A percentile compares a stretch with the other conserved stretches of the same genome.
phyloP scores from a whole-genome alignment of 2,888 invertebrate species.

The Holacanthella duospinosa region DNA sequence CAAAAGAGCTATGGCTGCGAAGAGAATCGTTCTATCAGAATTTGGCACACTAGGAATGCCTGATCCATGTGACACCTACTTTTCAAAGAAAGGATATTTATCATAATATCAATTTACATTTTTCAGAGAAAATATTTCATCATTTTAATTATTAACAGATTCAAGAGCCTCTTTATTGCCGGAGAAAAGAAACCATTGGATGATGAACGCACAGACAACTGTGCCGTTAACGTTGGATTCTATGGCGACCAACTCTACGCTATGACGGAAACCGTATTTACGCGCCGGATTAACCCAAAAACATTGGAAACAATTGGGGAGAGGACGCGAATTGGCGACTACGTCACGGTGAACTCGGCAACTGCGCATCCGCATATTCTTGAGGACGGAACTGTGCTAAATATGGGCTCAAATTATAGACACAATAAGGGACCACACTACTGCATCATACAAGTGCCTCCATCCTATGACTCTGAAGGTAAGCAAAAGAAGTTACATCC shows the following conservation, averaged over 20 bases:
- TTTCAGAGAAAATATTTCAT: no score
- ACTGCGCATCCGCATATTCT: constrained; percentile 42
- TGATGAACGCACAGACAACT: constrained; percentile 44
- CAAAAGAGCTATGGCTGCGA: background rate
- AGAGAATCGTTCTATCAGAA: background rate
- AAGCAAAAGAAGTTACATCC: no score
- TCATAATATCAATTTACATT: no score
- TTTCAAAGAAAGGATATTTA: background rate
- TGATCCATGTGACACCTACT: background rate
- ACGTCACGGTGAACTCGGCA: constrained; percentile 39
- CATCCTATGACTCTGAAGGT: constrained; percentile 12
- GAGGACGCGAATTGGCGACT: constrained; percentile 16
- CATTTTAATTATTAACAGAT: no score
- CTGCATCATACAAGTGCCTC: constrained; percentile 16
- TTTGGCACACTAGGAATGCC: background rate
- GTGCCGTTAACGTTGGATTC: constrained; percentile 42
- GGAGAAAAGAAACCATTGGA: constrained; percentile 16
- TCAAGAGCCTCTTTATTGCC: constrained; percentile 10
- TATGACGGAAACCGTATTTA: constrained; percentile 42
- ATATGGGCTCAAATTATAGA: constrained; percentile 38
- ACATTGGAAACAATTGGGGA: constrained; percentile 40
- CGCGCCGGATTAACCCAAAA: constrained; percentile 42
- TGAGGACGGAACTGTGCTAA: constrained; percentile 40
- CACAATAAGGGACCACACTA: constrained; percentile 18
- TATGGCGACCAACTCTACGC: constrained; percentile 43